These are phyloP conservation scores for Lasius fuliginosus DNA, from an alignment of 2,888 invertebrate genomes.

Conservation along the genomic window DNA sequence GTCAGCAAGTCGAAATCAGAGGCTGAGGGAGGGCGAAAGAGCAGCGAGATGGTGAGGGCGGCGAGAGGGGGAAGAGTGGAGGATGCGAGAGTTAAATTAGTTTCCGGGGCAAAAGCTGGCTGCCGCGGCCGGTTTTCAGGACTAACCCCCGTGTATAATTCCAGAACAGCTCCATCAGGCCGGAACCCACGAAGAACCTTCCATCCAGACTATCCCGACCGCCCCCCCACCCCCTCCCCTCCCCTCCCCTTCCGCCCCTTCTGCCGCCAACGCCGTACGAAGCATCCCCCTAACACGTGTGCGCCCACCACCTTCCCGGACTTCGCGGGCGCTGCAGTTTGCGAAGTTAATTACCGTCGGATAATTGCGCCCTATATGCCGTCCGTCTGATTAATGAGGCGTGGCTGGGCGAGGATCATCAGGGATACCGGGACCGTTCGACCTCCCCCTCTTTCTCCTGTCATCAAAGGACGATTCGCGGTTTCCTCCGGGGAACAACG, in stretches of 20 bases:
- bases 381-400: slow-evolving; percentile 81
- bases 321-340: slow-evolving; percentile 78
- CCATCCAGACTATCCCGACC: slow-evolving; percentile 71
- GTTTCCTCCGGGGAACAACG: not conserved
- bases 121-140: slow-evolving; percentile 79
- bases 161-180: slow-evolving; percentile 82
- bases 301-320: slow-evolving; percentile 67
- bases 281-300: slow-evolving; percentile 58
- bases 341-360: slow-evolving; percentile 84
- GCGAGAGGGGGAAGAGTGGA: slow-evolving; percentile 51
- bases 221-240: slow-evolving; percentile 34
- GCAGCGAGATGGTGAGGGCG: slow-evolving; percentile 28
- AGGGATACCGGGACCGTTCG: slow-evolving; percentile 50
- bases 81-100: slow-evolving; percentile 84
- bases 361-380: slow-evolving; percentile 82
- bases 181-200: slow-evolving; percentile 76
- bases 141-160: slow-evolving; percentile 81
- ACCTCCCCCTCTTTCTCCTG: slow-evolving; percentile 12
- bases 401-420: slow-evolving; percentile 57
- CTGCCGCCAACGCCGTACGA: slow-evolving; percentile 55
- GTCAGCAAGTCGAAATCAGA: slow-evolving; percentile 47
- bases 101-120: slow-evolving; percentile 82
- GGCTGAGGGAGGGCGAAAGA: slow-evolving; percentile 39
- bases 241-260: not conserved
- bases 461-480: not conserved